Evolutionary conservation across 2,797 vertebrate species (phyloP).

Genomic region (Lagorchestes hirsutus): DNA sequence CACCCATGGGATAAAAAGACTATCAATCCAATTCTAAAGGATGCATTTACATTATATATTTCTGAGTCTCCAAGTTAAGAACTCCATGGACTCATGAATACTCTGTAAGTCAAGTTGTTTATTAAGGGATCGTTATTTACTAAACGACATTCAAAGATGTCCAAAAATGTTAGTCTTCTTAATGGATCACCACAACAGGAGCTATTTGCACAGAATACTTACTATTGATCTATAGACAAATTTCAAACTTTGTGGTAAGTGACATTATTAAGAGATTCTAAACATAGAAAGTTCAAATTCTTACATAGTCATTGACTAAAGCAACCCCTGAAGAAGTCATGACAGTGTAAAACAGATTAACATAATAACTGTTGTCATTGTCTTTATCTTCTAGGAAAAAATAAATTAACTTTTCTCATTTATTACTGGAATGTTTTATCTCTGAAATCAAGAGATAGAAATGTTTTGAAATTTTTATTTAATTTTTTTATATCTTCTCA

Average conservation of each 20-base stretch:
- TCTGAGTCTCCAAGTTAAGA: slow-evolving; percentile 65
- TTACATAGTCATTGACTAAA: slow-evolving; percentile 25
- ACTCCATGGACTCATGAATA: slow-evolving; percentile 37
- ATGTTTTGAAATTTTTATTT: not conserved
- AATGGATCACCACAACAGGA: slow-evolving; percentile 44
- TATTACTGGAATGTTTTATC: slow-evolving; percentile 54
- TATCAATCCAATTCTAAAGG: slow-evolving; percentile 79
- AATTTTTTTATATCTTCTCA: not conserved
- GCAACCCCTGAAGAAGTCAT: slow-evolving; percentile 38
- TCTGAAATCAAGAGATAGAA: slow-evolving; percentile 54
- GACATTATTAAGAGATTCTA: slow-evolving; percentile 63
- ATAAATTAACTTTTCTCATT: slow-evolving; percentile 58
- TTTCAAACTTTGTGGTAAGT: slow-evolving; percentile 54
- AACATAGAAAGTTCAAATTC: slow-evolving; percentile 56
- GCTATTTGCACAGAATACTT: slow-evolving; percentile 49
- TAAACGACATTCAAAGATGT: slow-evolving; percentile 64
- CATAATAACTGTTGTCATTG: slow-evolving; percentile 40
- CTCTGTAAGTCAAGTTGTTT: slow-evolving; percentile 42
- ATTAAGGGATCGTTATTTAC: slow-evolving; percentile 60
- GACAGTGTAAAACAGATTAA: slow-evolving; percentile 34
- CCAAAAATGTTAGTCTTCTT: slow-evolving; percentile 65
- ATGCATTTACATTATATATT: slow-evolving; percentile 55
- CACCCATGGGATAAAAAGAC: slow-evolving; percentile 74
- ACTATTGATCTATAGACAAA: slow-evolving; percentile 64
- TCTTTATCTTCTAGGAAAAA: slow-evolving; percentile 33